Evolutionary conservation across 2,888 invertebrate species (phyloP), one percentile per base, ranked within the genome.

Genomic region (Eudemis profundana): DNA sequence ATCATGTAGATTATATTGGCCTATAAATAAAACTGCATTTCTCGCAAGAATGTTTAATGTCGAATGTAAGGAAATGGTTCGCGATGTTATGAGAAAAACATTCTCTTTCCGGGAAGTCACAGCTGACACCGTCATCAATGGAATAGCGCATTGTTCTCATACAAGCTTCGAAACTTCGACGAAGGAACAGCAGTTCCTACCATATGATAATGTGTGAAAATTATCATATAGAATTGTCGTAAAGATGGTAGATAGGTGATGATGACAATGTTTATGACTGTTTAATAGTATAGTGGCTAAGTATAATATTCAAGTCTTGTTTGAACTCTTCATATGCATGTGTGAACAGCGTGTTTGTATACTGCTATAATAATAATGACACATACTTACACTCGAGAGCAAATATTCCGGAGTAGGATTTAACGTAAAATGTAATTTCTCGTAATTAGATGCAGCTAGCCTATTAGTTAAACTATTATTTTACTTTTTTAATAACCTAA

Each of bases 71-170:
- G 80, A 83, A 84, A 78, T 72, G 69, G 40, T 61, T 19, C 68
- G 56, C 61, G 66, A 40, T 69, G 74, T 76, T 79, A 73, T 79
- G 79, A 77, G 81, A 84, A 84, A 82, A 82, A 76, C 69, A 54
- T 42, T 60, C 50, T 59, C 64, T 68, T 75, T 83, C 79, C 82
- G 79, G 83, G 83, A 84, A 84, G 78, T 68, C 53, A 60, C 27
- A 44, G 47, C 61, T 61, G 49, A 47, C 42, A 61, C 57, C 47
- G 49, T 44, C 65, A 67, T 65, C 50, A 67, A 64, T 65, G 67
- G 63, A 65, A 70, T 51, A 49, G 59, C 40, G 44, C 67, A 68
- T 70, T 68, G 70, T 70, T 68, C 67, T 50, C 50, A 40, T 40
- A 27, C 44, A 27, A 29, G 38, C 21, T 40, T 23, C 42, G 40